phyloP scores from a whole-genome alignment of 2,113 vertebrate genomes.

The Larimichthys crocea region DNA sequence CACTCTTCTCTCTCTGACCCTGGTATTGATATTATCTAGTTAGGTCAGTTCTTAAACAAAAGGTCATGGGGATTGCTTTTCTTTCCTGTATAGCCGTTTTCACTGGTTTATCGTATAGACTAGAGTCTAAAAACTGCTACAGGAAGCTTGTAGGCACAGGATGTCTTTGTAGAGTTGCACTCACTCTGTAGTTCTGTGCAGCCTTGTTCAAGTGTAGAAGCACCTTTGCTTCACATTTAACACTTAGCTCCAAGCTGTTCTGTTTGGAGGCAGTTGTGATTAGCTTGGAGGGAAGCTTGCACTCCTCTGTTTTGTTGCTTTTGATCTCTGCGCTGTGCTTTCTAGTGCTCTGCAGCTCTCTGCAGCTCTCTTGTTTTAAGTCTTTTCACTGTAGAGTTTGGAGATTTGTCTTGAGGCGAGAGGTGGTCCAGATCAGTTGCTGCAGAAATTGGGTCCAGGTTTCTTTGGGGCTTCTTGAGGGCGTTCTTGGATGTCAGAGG shows the following conservation, averaged over 20 bases:
- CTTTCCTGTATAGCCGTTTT: neutral
- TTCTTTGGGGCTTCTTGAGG: conserved; percentile 7
- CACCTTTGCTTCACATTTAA: conserved; percentile 34
- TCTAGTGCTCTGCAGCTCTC: conserved; percentile 17
- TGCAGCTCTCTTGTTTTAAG: conserved; percentile 14
- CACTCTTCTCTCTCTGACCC: neutral
- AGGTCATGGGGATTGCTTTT: neutral
- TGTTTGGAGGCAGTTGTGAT: conserved; percentile 57
- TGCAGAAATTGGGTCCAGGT: conserved; percentile 21
- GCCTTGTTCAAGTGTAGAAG: conserved; percentile 4
- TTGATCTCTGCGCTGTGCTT: conserved; percentile 34
- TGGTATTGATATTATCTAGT: conserved; percentile 11
- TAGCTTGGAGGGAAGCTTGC: conserved; percentile 33
- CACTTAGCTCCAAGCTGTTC: conserved; percentile 46
- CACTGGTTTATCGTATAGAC: neutral
- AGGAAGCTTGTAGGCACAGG: conserved; percentile 34
- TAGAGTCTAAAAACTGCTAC: conserved; percentile 7
- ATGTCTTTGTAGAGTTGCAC: conserved; percentile 11
- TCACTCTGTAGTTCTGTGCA: conserved; percentile 20
- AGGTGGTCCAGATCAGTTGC: conserved; percentile 27
- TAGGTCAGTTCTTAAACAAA: neutral
- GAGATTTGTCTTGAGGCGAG: conserved; percentile 49
- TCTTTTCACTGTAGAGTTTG: conserved; percentile 22
- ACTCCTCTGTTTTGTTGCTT: conserved; percentile 40
- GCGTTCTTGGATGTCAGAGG: neutral